Base-by-base conservation (phyloP, 2,797 vertebrate genomes). In the Toxotes lorentzi region DNA sequence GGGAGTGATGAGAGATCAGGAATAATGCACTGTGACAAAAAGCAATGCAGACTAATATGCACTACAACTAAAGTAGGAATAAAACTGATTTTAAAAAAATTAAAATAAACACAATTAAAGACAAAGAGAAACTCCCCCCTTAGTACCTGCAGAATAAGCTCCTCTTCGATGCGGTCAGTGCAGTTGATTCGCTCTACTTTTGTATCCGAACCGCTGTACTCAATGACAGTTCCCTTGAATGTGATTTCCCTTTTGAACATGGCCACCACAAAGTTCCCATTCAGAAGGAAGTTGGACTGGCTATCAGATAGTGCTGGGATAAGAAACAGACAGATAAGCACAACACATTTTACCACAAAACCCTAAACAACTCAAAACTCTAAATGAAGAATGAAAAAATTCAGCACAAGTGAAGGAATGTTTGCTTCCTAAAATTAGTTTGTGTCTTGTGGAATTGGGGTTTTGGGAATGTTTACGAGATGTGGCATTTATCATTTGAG, bases 191-290 rank as follows among this genome's bases (percentile, higher is more conserved):
- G 96, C 86, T 99, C 98, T 73, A 96, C 84, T 3, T 96, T 95
- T 61, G 88, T 96, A 92, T 99, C 97, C 4, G 98, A 99, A 79
- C 98, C 98, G 79, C 94, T 99, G 93, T 99, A 99, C 81, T 99
- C 98, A 19, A 99, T 96, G 82, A 96, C 89, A 11, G 94, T 94
- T 92, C 98, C 97, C 90, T 96, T 96, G 74, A 97, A 89, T 82
- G 88, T 95, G 89, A 99, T 96, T 95, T 98, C 98, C 92, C 95
- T 96, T 95, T 98, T 99, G 90, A 97, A 97, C 96, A 97, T 97
- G 93, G 97, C 97, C 87, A 99, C 98, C 92, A 99, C 97, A 91
- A 98, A 98, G 95, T 99, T 97, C 79, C 98, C 98, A 83, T 99
- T 99, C 83, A 99, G 94, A 68, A 99, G 93, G 82, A 96, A 97